Evolutionary conservation across 2,888 invertebrate species (phyloP), one percentile per base, ranked within the genome.

Genomic region (Spilarctia lutea): DNA sequence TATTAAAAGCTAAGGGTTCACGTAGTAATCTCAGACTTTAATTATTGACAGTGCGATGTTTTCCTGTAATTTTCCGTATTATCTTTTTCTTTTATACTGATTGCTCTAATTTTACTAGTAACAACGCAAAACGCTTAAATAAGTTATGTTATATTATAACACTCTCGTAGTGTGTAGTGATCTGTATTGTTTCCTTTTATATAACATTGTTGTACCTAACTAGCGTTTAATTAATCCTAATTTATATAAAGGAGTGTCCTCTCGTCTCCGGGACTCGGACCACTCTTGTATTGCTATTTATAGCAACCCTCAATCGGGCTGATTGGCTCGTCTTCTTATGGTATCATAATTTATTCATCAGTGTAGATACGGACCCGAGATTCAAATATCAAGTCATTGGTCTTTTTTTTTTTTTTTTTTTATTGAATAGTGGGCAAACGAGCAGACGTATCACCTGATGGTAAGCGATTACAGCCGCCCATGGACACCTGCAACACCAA

Each of bases 301-400:
- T 70, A 60, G 70, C 39, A 33, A 20, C 39, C 33, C 70, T 30
- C 39, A 60, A 70, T 56, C 60, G 60, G 56, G 6, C 27, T 39
- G 70, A 70, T 70, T 60, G 42, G 70, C 27, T 35, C 18, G 60
- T n/a, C 39, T 70, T 60, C 70, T 70, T 60, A 42, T 39, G 39
- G 20, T 70, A 60, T 70, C 27, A 70, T 70, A 60, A 70, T 27
- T 70, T 70, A 60, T 70, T 39, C 24, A 60, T 24, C 30, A 27
- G 42, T 16, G 35, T 60, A 33, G 16, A 42, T 45, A 42, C 48
- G 71, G 2, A 18, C 6, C 18, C 11, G 42, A 65, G 68, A 18
- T 45, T 45, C 30, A 11, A 45, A 20, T 68, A 45, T 45, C 4
- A 68, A 45, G 10, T 30, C 11, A 27, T 42, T 39, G 13, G 7